Base-by-base conservation (phyloP, 2,888 invertebrate genomes). In the Linnaemya tessellans region DNA sequence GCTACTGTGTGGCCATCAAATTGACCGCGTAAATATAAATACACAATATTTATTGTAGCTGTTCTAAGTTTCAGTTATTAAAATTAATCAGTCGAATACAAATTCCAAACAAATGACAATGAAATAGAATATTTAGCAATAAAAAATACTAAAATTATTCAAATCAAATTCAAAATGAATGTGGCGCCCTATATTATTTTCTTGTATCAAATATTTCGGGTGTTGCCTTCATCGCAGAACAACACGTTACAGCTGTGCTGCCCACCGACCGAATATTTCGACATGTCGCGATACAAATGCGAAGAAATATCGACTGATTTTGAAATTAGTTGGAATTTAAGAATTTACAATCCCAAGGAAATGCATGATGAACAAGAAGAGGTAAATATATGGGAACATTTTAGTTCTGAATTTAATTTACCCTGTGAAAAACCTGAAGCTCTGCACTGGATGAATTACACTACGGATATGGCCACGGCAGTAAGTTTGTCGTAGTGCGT, bases 361-460 rank as follows among this genome's bases (percentile, higher is more conserved):
- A 60, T 5, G 18, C 60, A 41, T 51, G 18, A 30, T 3, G 30
- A 30, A 5, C 13, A 68, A 41, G 56, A 38, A 1, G 51, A 78
- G 51, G 18, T 51, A 7, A 68, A 68, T 67, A 15, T 78, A 38
- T 51, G 49, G 0, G 25, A 38, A 25, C 9, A 41, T 51, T 68
- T 68, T 13, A 9, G 1, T n/a, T 41, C 22, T 60, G 60, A 68
- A 78, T 15, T 68, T 13, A 46, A 68, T 25, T 60, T 68, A 15
- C 78, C 78, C 0, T 78, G 78, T 9, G 38, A 68, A 41, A 68
- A 41, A 25, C 78, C 78, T 1, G 78, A 78, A 60, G 38, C 68
- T 18, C n/a, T 78, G 60, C 5, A 60, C 60, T 78, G 68, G 68
- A 20, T 68, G 0, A 78, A 78, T 78, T 18, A 68, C 18, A 51